phyloP scores from a whole-genome alignment of 2,113 vertebrate species.

The Agapornis roseicollis region DNA sequence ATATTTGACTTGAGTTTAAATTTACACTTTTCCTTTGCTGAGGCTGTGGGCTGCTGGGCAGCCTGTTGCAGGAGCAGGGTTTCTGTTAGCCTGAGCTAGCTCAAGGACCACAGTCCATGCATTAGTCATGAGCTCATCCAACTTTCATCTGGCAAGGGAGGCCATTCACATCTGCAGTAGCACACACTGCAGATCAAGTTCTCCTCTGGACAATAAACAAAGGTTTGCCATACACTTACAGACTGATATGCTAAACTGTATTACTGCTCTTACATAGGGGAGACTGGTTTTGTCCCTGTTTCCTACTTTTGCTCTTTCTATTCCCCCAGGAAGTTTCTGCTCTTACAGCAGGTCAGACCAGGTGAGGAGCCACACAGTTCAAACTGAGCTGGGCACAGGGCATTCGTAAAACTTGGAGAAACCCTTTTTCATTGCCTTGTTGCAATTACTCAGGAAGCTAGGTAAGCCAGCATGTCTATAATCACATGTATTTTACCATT shows the following conservation, averaged over 20 bases:
- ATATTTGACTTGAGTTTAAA: conserved; percentile 63
- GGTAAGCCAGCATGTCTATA: not conserved
- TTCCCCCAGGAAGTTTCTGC: not conserved
- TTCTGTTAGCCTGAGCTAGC: not conserved
- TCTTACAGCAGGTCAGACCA: not conserved
- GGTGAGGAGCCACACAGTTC: not conserved
- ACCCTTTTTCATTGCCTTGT: not conserved
- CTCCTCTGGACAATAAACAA: not conserved
- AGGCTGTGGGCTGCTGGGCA: not conserved
- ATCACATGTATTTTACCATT: conserved; percentile 1
- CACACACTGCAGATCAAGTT: not conserved
- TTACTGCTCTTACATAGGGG: not conserved
- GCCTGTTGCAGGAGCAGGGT: not conserved
- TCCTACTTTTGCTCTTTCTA: not conserved
- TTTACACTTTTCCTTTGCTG: conserved; percentile 6
- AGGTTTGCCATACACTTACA: not conserved
- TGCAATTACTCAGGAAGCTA: not conserved
- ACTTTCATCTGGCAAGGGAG: not conserved
- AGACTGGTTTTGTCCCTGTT: not conserved
- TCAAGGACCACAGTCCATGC: not conserved
- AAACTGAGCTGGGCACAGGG: not conserved
- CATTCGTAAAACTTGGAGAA: not conserved
- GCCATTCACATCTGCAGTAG: not conserved
- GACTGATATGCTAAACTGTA: not conserved
- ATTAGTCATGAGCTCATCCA: not conserved